Evolutionary conservation across 2,797 vertebrate genomes (phyloP), one percentile per base, ranked within the genome.

Genomic region (Danionella dracula): DNA sequence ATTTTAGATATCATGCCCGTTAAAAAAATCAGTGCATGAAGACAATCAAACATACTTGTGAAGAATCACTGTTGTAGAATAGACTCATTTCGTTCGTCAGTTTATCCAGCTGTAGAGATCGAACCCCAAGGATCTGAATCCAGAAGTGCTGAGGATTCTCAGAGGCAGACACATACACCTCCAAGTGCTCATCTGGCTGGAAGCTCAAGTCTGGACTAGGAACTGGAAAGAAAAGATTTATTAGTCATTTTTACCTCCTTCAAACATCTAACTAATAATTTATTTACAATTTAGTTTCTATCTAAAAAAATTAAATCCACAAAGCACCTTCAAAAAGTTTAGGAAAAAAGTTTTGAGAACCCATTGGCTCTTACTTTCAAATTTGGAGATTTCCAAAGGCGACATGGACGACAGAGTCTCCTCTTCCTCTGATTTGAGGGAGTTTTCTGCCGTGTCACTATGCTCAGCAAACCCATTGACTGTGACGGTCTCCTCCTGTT

Each of bases 91-190:
- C 93, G 0, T 37, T 55, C 0, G 85, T 87, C 49, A 97, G 90
- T 75, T 93, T 92, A 79, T 96, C 92, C 63, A 97, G 82, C 66
- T 93, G 91, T 15, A 93, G 85, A 12, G 90, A 93, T 16, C 93
- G 92, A 1, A 88, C 87, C 0, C 93, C 93, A 2, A 95, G 66
- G 66, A 97, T 92, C 79, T 97, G 95, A 68, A 97, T 89, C 94
- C 94, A 97, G 83, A 97, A 97, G 78, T 95, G 94, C 45, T 87
- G 83, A 0, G 95, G 95, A 74, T 88, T 91, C 63, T 94, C 93
- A 0, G 78, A 71, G 0, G 95, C 94, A 0, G 93, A 97, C 29
- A 97, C 89, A 0, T 91, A 96, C 17, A 96, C 92, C 23, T 97
- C 94, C 0, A 96, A 81, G 78, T 91, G 90, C 70, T 96, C 93